Base-by-base conservation (phyloP, 2,888 invertebrate species). In the Pharmacophagus antenor region DNA sequence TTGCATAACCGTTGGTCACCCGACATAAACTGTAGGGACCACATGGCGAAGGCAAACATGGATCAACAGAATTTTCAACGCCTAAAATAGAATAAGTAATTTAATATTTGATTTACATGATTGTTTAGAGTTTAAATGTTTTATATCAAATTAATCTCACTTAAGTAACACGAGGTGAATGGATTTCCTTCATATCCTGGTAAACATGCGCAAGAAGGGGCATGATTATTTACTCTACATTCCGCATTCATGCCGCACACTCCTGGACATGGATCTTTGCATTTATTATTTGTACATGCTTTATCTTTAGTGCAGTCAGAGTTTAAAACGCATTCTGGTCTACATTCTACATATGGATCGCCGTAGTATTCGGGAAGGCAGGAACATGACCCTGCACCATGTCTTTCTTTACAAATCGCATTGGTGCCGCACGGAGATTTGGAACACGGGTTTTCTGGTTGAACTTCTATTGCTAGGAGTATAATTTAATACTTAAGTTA, bases 311-410 rank as follows among this genome's bases (percentile, higher is more conserved):
- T 91, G 82, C 97, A 97, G 73, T 97, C 97, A 8, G 95, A 94
- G 80, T 97, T 97, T 69, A 95, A 92, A n/a, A 96, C 94, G 80
- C 97, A 97, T 91, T 97, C 96, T 23, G 97, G 97, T 76, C 96
- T 92, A 80, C 97, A 97, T 74, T 95, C 95, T 47, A 94, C 89
- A 73, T 97, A 96, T 1, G 97, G 97, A 88, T 97, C 96, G 55
- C 97, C 97, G 72, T 94, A 95, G 81, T 96, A 97, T 72, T 96
- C 95, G 61, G 94, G 92, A 65, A 95, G 87, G 85, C 97, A 97
- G 64, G 93, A 92, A 81, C 97, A 97, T 63, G 96, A 95, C 50
- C 96, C 96, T 59, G 94, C 94, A 68, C 95, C 95, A 74, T 95
- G 93, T 72, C 94, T 92, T 85, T 95, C 95, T 82, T 94, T 95